phyloP scores from a whole-genome alignment of 2,113 vertebrate species.

The Excalfactoria chinensis region DNA sequence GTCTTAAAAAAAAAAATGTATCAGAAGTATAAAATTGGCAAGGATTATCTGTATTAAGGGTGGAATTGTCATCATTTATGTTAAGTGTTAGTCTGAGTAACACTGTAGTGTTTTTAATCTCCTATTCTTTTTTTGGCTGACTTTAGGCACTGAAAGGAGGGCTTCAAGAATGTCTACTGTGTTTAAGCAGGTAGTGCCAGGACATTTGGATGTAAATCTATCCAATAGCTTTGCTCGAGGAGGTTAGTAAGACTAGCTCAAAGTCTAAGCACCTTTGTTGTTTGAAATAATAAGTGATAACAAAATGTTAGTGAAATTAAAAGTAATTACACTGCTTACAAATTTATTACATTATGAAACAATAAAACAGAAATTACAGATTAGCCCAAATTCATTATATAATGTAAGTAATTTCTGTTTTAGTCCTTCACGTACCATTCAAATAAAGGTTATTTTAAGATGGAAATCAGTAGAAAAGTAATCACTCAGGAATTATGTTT shows the following conservation, averaged over 20 bases:
- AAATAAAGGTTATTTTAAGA: not conserved
- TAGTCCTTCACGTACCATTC: not conserved
- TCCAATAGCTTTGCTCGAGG: constrained; percentile 96
- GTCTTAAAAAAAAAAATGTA: constrained; percentile 52
- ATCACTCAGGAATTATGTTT: not conserved
- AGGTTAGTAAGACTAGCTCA: constrained; percentile 91
- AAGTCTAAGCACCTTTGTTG: constrained; percentile 62
- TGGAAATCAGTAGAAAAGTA: not conserved
- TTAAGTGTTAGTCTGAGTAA: constrained; percentile 73
- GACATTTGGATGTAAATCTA: constrained; percentile 94
- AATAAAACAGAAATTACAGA: not conserved
- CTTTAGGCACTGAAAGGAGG: constrained; percentile 91
- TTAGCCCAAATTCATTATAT: not conserved
- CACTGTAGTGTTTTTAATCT: constrained; percentile 72
- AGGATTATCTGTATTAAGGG: constrained; percentile 61
- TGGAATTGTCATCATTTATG: constrained; percentile 70
- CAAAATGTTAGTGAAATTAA: constrained; percentile 29
- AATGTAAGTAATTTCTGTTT: not conserved
- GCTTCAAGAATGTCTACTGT: constrained; percentile 89
- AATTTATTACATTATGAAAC: not conserved
- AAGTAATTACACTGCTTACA: not conserved
- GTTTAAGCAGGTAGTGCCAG: constrained; percentile 93
- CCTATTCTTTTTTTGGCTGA: constrained; percentile 78
- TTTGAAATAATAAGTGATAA: constrained; percentile 57
- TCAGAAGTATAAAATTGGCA: constrained; percentile 69